Conservation (phyloP, 1,140 invertebrate genomes). For the Pantala flavescens region DNA sequence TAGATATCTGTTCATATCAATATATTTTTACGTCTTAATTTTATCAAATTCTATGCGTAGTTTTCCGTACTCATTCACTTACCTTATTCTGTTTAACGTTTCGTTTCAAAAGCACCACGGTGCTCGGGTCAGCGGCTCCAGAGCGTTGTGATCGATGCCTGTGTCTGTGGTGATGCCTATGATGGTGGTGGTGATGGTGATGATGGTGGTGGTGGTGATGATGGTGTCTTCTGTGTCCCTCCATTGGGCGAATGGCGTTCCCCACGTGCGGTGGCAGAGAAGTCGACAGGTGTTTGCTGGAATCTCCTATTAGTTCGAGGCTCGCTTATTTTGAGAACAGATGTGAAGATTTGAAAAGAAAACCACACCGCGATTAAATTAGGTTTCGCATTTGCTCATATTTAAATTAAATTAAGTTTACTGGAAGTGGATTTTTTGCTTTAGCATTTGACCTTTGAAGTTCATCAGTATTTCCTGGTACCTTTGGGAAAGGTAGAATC, state of each 20-base stretch:
- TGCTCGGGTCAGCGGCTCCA: neutral
- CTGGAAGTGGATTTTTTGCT: no score
- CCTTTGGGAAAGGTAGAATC: no score
- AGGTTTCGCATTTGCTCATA: no score
- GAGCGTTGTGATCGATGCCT: neutral
- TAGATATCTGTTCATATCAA: no score
- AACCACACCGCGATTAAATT: no score
- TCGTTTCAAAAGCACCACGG: neutral
- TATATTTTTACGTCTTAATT: no score
- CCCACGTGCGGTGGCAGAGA: neutral
- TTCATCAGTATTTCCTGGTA: no score
- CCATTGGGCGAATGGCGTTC: neutral
- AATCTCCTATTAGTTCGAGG: constrained; percentile 1
- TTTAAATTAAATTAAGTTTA: no score
- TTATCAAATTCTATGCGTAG: no score
- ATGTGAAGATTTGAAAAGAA: no score
- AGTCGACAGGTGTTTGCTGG: neutral
- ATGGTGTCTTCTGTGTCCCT: neutral
- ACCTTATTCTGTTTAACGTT: neutral
- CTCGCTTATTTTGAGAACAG: neutral
- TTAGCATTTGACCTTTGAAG: no score
- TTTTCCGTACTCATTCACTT: neutral
- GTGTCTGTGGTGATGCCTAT: neutral
- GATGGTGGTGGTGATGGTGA: neutral
- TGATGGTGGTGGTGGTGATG: neutral